Conservation (phyloP, 2,888 invertebrate genomes). For the Nasonia oneida region DNA sequence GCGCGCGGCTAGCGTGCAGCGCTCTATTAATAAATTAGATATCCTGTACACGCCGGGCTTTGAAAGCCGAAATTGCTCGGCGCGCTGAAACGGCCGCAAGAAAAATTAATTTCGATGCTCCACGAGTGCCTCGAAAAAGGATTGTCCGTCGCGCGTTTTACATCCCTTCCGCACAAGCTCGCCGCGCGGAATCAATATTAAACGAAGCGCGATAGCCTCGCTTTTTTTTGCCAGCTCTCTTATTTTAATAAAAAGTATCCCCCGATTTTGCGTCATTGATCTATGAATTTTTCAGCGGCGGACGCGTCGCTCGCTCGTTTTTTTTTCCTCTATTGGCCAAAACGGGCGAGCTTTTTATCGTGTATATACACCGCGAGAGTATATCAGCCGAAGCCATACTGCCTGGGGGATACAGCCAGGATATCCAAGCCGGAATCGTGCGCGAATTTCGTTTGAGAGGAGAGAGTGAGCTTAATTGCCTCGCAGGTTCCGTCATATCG, state of each 20-base stretch:
- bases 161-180: conserved; percentile 40
- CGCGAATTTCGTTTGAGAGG: not conserved
- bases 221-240: conserved; percentile 4
- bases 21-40: conserved; percentile 9
- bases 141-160: conserved; percentile 12
- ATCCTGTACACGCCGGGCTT: not conserved
- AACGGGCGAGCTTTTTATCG: not conserved
- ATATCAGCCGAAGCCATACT: not conserved
- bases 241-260: conserved; percentile 14
- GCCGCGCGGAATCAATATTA: conserved; percentile 33
- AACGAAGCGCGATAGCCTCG: not conserved
- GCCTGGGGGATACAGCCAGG: not conserved
- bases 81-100: not conserved
- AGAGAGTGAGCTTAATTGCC: not conserved
- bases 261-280: conserved; percentile 6
- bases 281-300: conserved; percentile 43
- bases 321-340: not conserved
- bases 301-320: not conserved
- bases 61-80: conserved; percentile 2
- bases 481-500: not conserved
- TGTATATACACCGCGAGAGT: not conserved
- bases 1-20: not conserved
- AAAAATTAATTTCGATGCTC: conserved; percentile 29
- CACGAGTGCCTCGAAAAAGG: conserved; percentile 5
- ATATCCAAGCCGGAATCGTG: not conserved